A percentile compares a stretch with the other conserved stretches of the same genome.
Evolutionary conservation across 2,888 invertebrate genomes (phyloP).

Genomic region (Liposcelis brunnea): DNA sequence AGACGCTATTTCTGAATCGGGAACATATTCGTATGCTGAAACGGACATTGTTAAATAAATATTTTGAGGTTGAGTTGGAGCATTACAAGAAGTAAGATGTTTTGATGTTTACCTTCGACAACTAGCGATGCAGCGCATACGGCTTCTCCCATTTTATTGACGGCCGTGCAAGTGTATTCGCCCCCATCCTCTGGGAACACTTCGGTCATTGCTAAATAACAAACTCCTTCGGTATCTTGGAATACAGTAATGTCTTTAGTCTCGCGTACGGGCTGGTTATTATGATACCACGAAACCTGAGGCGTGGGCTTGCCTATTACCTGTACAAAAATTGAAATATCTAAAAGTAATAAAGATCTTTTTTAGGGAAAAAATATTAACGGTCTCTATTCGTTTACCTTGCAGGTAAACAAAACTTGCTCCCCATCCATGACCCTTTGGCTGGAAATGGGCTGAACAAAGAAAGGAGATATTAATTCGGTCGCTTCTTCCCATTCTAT

Average conservation of each 20-base stretch:
- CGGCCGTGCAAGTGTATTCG: conserved; percentile 64
- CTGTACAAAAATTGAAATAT: conserved; percentile 13
- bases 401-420: conserved; percentile 53
- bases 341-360: background rate
- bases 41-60: conserved; percentile 17
- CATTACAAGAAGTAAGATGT: conserved; percentile 2
- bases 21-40: conserved; percentile 82
- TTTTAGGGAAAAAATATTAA: conserved; percentile 1
- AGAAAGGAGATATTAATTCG: conserved; percentile 53
- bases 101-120: conserved; percentile 52
- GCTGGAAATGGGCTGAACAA: conserved; percentile 53
- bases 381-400: conserved; percentile 21
- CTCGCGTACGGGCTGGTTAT: conserved; percentile 49
- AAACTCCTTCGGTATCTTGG: conserved; percentile 60
- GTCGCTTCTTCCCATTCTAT: conserved; percentile 28
- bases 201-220: conserved; percentile 65
- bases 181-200: conserved; percentile 85
- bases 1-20: conserved; percentile 64
- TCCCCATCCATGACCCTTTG: conserved; percentile 81
- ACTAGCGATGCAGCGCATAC: conserved; percentile 55
- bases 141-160: conserved; percentile 68
- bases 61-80: background rate
- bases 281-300: conserved; percentile 62
- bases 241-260: conserved; percentile 33
- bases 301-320: conserved; percentile 65